Conservation (phyloP, 2,888 invertebrate species). For the Timema podura region DNA sequence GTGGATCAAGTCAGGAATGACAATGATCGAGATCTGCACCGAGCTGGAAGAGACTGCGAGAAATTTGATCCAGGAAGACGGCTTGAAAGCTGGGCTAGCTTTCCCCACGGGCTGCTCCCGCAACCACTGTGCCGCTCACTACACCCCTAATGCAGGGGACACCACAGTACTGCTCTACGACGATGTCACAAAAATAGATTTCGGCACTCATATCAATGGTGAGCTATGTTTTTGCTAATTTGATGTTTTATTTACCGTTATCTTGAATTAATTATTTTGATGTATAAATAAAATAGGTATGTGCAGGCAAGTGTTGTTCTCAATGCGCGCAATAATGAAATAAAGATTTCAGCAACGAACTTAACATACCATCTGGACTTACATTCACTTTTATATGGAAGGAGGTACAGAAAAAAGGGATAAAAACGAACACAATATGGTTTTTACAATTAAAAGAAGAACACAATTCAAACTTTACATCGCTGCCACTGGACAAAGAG, state of each 20-base stretch:
- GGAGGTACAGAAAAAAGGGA: no score
- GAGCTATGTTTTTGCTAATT: conserved; percentile 25
- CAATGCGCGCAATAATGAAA: no score
- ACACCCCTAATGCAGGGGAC: conserved; percentile 98
- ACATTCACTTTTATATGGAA: no score
- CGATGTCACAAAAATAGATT: conserved; percentile 98
- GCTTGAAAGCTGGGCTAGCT: conserved; percentile 87
- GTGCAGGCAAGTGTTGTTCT: no score
- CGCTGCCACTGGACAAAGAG: no score
- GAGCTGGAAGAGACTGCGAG: conserved; percentile 91
- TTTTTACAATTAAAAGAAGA: no score
- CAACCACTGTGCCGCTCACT: conserved; percentile 98
- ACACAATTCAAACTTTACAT: no score
- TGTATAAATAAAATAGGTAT: no score
- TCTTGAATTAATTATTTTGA: no score
- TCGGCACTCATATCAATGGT: conserved; percentile 97
- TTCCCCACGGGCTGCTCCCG: conserved; percentile 99
- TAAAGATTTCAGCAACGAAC: no score
- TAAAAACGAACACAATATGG: no score
- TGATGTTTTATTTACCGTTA: background rate
- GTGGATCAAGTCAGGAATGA: conserved; percentile 97
- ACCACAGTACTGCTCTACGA: conserved; percentile 89
- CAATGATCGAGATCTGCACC: conserved; percentile 98
- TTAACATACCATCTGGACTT: no score
- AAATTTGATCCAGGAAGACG: conserved; percentile 89